Percentiles rank a stretch among this genome's conserved stretches.
Conservation (phyloP, 2,113 vertebrate species). For the Sapajus apella region DNA sequence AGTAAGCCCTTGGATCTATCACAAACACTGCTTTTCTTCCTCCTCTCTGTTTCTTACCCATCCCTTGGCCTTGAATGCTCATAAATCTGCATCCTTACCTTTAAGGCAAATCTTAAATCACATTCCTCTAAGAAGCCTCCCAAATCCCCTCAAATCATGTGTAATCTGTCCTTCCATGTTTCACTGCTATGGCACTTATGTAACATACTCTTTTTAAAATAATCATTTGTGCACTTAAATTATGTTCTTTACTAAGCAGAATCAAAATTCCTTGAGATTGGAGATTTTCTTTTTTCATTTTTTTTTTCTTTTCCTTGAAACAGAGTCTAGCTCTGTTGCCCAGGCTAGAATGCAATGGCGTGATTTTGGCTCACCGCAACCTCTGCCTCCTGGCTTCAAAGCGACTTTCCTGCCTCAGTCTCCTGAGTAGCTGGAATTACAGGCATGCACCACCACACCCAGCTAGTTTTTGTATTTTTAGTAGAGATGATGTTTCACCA, state of each 20-base stretch:
- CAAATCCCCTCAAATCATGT: not conserved
- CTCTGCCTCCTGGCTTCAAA: no score
- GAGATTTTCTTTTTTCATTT: not conserved
- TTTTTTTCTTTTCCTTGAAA: no score
- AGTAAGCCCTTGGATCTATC: not conserved
- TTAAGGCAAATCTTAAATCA: not conserved
- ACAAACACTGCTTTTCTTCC: not conserved
- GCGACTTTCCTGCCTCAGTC: no score
- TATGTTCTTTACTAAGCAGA: not conserved
- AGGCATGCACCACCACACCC: no score
- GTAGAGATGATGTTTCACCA: no score
- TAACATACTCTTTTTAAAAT: not conserved
- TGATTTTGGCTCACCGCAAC: no score
- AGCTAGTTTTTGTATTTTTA: no score
- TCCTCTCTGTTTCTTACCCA: not conserved
- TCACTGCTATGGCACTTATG: not conserved
- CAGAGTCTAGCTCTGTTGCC: no score
- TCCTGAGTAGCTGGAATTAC: no score
- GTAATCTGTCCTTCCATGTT: not conserved
- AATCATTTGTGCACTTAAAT: not conserved
- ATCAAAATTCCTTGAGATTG: not conserved
- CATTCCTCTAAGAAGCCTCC: not conserved
- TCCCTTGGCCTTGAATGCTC: not conserved
- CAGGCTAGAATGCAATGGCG: no score
- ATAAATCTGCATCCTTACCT: not conserved